Percentiles rank a stretch among this genome's conserved stretches.
Conservation (phyloP, 2,797 vertebrate species). For the Tragelaphus eurycerus region DNA sequence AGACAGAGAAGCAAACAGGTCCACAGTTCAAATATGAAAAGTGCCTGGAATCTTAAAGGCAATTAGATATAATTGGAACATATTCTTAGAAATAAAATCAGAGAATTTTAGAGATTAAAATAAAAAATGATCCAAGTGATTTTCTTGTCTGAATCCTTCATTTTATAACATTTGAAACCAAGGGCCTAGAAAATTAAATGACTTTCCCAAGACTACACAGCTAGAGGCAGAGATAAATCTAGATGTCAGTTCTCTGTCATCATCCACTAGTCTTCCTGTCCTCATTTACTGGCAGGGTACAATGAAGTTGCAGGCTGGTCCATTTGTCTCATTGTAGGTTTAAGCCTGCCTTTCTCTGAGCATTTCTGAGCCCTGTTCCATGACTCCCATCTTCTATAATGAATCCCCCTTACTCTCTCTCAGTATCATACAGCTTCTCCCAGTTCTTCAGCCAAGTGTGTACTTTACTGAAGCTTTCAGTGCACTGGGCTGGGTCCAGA, state of each 20-base stretch:
- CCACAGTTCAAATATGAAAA: neutral
- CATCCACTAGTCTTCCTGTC: neutral
- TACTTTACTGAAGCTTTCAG: neutral
- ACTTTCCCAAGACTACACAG: neutral
- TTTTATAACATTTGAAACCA: neutral
- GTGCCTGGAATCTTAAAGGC: neutral
- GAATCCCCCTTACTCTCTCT: neutral
- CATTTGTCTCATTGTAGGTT: neutral
- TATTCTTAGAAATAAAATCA: conserved; percentile 30
- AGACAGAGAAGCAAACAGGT: neutral
- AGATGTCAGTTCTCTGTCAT: neutral
- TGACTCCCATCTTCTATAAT: neutral
- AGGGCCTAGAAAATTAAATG: neutral
- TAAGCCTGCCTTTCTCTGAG: neutral
- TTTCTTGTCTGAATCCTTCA: neutral
- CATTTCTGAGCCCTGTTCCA: neutral
- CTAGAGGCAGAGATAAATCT: neutral
- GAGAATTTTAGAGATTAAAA: neutral
- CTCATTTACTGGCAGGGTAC: neutral
- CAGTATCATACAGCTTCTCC: neutral
- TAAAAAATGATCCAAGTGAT: neutral
- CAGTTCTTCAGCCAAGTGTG: neutral
- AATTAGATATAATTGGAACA: neutral
- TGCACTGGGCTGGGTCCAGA: neutral
- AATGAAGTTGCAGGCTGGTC: neutral